Evolutionary conservation across 2,113 vertebrate species (phyloP).

Genomic region (Callochromis pleurospilus): DNA sequence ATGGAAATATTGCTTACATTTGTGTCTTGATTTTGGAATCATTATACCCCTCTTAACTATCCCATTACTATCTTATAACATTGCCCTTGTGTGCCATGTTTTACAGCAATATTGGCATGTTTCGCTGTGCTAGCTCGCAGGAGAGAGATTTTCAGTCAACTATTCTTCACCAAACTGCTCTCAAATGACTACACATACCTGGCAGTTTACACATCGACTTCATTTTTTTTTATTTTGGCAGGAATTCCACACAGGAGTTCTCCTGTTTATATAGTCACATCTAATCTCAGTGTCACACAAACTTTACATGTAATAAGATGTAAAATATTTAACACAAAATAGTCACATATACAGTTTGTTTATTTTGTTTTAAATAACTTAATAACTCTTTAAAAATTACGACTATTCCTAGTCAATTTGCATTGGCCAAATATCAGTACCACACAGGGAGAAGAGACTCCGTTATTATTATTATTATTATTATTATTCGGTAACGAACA

Average conservation of each 20-base stretch:
- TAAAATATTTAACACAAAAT: background rate
- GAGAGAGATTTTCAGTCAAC: background rate
- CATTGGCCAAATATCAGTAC: background rate
- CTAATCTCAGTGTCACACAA: background rate
- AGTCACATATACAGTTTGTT: background rate
- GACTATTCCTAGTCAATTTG: background rate
- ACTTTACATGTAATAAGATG: background rate
- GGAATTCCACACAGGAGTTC: background rate
- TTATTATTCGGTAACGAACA: background rate
- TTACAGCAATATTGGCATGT: background rate
- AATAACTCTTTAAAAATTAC: background rate
- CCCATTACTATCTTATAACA: background rate
- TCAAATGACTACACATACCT: background rate
- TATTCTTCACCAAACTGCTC: background rate
- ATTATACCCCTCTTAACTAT: background rate
- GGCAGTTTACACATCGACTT: background rate
- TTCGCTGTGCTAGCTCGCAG: background rate
- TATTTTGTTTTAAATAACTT: background rate
- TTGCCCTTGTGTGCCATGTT: background rate
- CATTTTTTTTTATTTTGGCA: background rate
- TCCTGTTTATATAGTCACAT: background rate
- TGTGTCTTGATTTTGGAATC: background rate
- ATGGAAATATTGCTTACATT: background rate
- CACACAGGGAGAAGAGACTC: background rate
- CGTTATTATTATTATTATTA: background rate